A percentile compares a stretch with the other conserved stretches of the same genome.
Evolutionary conservation across 2,797 vertebrate species (phyloP).

Genomic region (Cottoperca gobio): DNA sequence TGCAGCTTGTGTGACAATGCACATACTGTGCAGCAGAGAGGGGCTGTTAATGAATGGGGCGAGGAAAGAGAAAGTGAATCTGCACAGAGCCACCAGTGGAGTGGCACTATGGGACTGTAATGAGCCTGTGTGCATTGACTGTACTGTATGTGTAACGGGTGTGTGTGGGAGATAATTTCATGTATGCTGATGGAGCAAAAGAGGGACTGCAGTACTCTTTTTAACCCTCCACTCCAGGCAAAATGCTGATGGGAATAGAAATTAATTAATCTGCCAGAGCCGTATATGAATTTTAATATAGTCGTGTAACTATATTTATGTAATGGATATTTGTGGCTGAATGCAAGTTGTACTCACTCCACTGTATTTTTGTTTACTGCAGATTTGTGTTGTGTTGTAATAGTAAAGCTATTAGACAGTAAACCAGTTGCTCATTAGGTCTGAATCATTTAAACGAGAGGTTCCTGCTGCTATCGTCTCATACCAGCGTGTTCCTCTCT

Average conservation of each 20-base stretch:
- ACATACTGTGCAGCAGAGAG: constrained; percentile 53
- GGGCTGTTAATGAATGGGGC: constrained; percentile 39
- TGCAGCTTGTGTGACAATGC: constrained; percentile 58
- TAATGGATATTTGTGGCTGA: neutral
- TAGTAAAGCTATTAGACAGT: neutral
- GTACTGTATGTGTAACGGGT: neutral
- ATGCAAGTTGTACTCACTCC: neutral
- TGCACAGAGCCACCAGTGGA: constrained; percentile 19
- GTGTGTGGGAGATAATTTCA: neutral
- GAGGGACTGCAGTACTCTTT: neutral
- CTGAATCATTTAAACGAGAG: neutral
- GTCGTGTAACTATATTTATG: neutral
- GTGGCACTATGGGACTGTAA: constrained; percentile 24
- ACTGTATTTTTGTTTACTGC: neutral
- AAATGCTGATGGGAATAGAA: constrained; percentile 19
- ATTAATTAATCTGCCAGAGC: neutral
- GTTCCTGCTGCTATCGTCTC: neutral
- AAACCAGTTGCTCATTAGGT: neutral
- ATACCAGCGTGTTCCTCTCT: neutral
- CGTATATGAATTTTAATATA: constrained; percentile 12
- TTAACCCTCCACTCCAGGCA: neutral
- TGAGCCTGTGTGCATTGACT: constrained; percentile 17
- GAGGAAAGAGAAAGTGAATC: constrained; percentile 26
- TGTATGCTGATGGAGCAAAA: constrained; percentile 11
- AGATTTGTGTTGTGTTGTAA: neutral